These are phyloP conservation scores for Metallyticus violacea DNA, from an alignment of 2,888 invertebrate genomes.

Conservation along the genomic window DNA sequence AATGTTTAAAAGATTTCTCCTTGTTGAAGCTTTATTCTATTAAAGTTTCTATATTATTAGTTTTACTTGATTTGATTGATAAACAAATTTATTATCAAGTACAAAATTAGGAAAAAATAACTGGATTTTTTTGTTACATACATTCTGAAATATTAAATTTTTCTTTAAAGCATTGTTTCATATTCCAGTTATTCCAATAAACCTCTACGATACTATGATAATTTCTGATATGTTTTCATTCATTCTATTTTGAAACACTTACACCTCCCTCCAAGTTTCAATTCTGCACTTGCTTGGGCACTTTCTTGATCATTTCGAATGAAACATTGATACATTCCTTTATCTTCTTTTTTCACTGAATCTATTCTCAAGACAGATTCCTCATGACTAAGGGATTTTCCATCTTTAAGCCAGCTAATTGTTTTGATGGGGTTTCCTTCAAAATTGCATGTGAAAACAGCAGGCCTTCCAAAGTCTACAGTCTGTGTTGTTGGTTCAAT, in stretches of 20 bases:
- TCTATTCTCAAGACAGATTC: slow-evolving; percentile 82
- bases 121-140: too few relatives aligned
- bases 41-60: too few relatives aligned
- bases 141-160: too few relatives aligned
- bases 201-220: background rate
- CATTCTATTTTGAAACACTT: slow-evolving; percentile 41
- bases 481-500: slow-evolving; percentile 90
- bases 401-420: slow-evolving; percentile 90
- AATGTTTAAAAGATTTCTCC: too few relatives aligned
- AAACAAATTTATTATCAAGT: too few relatives aligned
- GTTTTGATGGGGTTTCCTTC: slow-evolving; percentile 89
- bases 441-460: slow-evolving; percentile 86
- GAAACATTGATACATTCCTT: slow-evolving; percentile 97
- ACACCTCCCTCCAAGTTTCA: slow-evolving; percentile 90
- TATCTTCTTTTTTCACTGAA: slow-evolving; percentile 89
- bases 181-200: background rate
- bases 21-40: too few relatives aligned
- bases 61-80: too few relatives aligned
- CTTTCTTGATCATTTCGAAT: slow-evolving; percentile 90
- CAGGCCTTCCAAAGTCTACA: slow-evolving; percentile 89
- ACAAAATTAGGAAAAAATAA: too few relatives aligned
- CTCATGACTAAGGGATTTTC: slow-evolving; percentile 77
- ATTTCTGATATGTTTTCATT: background rate
- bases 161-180: background rate
- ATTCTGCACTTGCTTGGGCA: slow-evolving; percentile 87